These are phyloP conservation scores for Caenorhabditis sinica DNA, from an alignment of 2,888 invertebrate species.

Conservation along the genomic window DNA sequence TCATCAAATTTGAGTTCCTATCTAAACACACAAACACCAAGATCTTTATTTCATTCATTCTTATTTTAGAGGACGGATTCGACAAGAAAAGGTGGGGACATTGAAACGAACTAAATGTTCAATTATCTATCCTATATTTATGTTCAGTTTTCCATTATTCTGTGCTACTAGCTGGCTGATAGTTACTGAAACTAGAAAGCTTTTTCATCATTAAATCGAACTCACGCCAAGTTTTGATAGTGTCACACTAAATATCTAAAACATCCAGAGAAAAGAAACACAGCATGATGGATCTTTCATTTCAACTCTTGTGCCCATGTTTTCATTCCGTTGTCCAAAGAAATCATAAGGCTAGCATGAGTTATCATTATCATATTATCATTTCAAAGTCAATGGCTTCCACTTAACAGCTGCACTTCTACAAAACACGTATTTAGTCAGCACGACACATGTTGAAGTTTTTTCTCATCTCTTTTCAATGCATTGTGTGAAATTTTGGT, in stretches of 20 bases:
- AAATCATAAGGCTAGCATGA: constrained; percentile 36
- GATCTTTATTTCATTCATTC: constrained; percentile 20
- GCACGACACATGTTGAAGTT: constrained; percentile 50
- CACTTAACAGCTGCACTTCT: constrained; percentile 50
- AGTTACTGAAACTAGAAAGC: constrained; percentile 54
- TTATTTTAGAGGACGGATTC: constrained; percentile 69
- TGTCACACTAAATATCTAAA: constrained; percentile 53
- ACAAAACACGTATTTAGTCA: constrained; percentile 22
- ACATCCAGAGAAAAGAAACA: constrained; percentile 19
- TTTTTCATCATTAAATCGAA: constrained; percentile 30
- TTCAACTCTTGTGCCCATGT: constrained; percentile 50
- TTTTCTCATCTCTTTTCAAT: constrained; percentile 40
- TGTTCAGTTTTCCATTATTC: constrained; percentile 62
- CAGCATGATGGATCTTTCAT: constrained; percentile 53
- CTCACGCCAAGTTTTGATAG: constrained; percentile 58
- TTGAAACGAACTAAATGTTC: constrained; percentile 40
- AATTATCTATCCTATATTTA: constrained; percentile 64
- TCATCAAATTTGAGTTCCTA: constrained; percentile 10
- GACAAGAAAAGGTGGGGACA: constrained; percentile 67
- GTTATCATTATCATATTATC: constrained; percentile 18
- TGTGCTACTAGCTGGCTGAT: constrained; percentile 63
- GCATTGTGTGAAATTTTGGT: constrained; percentile 61
- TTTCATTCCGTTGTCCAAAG: constrained; percentile 52
- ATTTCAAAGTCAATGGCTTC: constrained; percentile 40
- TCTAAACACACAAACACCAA: background rate